Conservation (phyloP, 2,797 vertebrate genomes). For the Streptopelia turtur region DNA sequence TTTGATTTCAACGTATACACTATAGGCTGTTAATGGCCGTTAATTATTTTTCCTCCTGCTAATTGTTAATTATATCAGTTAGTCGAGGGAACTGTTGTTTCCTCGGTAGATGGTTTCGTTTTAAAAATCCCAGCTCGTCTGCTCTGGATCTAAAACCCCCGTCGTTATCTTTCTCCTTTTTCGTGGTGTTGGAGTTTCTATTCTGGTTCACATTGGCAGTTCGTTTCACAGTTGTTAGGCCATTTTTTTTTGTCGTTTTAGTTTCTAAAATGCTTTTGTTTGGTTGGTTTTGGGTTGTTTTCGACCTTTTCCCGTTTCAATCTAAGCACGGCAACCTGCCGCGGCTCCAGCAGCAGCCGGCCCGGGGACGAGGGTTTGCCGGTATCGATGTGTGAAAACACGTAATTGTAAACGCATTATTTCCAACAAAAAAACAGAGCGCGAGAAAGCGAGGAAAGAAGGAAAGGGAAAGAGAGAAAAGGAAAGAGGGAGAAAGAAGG, state of each 20-base stretch:
- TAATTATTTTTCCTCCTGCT: not conserved
- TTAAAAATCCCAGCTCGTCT: not conserved
- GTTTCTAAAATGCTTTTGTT: not conserved
- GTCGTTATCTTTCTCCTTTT: not conserved
- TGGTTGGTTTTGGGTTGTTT: not conserved
- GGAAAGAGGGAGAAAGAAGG: no score
- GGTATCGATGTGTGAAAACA: not conserved
- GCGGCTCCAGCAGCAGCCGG: not conserved
- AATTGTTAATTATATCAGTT: constrained; percentile 13
- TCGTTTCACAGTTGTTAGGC: not conserved
- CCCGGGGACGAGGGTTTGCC: not conserved
- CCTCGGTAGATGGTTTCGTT: not conserved
- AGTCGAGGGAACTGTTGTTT: not conserved
- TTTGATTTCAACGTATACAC: not conserved
- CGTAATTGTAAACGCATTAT: not conserved
- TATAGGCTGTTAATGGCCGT: not conserved
- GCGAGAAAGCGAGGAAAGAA: not conserved
- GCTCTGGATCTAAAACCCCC: not conserved
- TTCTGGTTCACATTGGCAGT: not conserved
- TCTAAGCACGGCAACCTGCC: not conserved
- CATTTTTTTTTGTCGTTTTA: not conserved
- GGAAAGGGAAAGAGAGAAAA: not conserved
- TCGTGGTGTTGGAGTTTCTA: accelerated
- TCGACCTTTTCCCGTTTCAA: not conserved
- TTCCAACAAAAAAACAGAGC: not conserved